A percentile compares a stretch with the other conserved stretches of the same genome.
Evolutionary conservation across 2,888 invertebrate species (phyloP).

Genomic region (Aphrophora alni): DNA sequence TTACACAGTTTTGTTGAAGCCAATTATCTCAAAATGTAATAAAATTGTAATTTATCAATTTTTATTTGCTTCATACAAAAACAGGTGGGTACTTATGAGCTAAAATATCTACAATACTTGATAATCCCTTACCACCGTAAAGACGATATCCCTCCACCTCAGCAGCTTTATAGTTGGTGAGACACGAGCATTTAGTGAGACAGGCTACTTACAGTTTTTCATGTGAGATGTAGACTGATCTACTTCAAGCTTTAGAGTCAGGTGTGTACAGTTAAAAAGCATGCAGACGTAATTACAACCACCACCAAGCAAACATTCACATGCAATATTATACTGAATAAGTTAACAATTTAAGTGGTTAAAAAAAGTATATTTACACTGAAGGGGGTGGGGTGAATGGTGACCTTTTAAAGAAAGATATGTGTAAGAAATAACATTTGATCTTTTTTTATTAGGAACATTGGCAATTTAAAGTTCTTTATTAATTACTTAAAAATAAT

Average conservation of each 20-base stretch:
- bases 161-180: neutral
- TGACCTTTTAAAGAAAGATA: too few relatives aligned
- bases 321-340: neutral
- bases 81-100: neutral
- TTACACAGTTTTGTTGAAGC: neutral
- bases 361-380: too few relatives aligned
- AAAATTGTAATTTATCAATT: neutral
- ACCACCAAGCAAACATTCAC: neutral
- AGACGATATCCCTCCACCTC: neutral
- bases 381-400: too few relatives aligned
- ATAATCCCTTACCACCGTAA: neutral
- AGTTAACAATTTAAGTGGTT: too few relatives aligned
- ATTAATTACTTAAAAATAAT: too few relatives aligned
- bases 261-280: neutral
- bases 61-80: neutral
- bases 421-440: too few relatives aligned
- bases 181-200: neutral
- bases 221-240: neutral
- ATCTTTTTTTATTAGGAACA: too few relatives aligned
- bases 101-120: neutral
- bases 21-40: neutral
- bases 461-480: too few relatives aligned
- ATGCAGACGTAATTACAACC: neutral
- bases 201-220: neutral
- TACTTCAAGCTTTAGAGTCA: neutral